A percentile compares a stretch with the other conserved stretches of the same genome.
phyloP scores from a whole-genome alignment of 2,888 invertebrate species.

The Meiosimyza decipiens region DNA sequence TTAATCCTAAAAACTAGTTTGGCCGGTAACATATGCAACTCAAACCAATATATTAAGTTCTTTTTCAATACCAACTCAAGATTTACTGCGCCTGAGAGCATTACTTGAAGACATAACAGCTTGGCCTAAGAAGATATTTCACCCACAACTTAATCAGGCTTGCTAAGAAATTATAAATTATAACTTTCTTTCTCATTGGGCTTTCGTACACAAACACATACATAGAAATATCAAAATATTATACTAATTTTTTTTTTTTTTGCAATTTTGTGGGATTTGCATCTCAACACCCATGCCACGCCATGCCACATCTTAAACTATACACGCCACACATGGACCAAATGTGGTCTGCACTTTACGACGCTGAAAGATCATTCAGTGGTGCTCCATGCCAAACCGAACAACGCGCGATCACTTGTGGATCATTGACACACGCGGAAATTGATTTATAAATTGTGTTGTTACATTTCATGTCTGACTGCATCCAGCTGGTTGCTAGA shows the following conservation, averaged over 20 bases:
- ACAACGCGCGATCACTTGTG: constrained; percentile 28
- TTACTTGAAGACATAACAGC: too few species aligned
- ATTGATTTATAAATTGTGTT: constrained; percentile 41
- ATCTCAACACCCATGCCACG: constrained; percentile 21
- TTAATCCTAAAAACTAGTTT: too few species aligned
- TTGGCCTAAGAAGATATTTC: background rate
- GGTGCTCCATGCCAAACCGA: background rate
- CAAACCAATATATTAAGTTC: too few species aligned
- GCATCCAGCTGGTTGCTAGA: background rate
- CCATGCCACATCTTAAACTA: background rate
- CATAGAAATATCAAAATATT: constrained; percentile 30
- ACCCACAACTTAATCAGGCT: too few species aligned
- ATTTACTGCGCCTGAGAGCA: too few species aligned
- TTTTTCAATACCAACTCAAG: too few species aligned
- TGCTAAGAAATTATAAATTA: too few species aligned
- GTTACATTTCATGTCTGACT: constrained; percentile 33
- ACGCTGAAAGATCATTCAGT: background rate
- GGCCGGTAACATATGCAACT: too few species aligned
- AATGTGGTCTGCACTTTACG: constrained; percentile 12
- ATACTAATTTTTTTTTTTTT: constrained; percentile 18
- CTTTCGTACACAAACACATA: constrained; percentile 4
- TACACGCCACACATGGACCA: constrained; percentile 15
- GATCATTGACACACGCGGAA: constrained; percentile 35
- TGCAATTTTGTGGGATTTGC: constrained; percentile 31
- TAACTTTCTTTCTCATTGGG: too few species aligned